These are phyloP conservation scores for Dryadula phaetusa DNA, from an alignment of 2,888 invertebrate species.

Conservation along the genomic window DNA sequence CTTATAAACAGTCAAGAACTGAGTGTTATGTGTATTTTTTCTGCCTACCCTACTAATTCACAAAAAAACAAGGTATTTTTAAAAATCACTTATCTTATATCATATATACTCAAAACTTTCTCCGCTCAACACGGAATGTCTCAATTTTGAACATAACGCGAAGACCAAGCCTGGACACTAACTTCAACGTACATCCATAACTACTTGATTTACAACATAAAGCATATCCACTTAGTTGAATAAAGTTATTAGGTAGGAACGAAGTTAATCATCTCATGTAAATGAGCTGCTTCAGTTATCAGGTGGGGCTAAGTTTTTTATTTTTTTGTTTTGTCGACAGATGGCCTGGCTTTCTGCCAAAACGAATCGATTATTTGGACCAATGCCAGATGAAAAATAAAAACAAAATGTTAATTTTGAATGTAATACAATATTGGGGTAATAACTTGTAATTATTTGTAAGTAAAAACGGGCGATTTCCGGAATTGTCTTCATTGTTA, in stretches of 20 bases:
- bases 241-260: slow-evolving; percentile 17
- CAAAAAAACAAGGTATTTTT: no score
- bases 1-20: no score
- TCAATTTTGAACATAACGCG: no score
- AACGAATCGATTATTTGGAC: slow-evolving; percentile 75
- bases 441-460: slow-evolving; percentile 25
- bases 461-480: background rate
- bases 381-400: slow-evolving; percentile 62
- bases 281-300: slow-evolving; percentile 42
- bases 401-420: slow-evolving; percentile 62
- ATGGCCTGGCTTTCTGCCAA: slow-evolving; percentile 70
- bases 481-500: background rate
- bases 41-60: no score
- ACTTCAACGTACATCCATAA: no score
- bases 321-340: slow-evolving; percentile 52
- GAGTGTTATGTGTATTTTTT: no score
- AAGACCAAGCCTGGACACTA: no score
- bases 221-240: background rate
- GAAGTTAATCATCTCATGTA: slow-evolving; percentile 35
- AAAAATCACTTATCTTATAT: no score
- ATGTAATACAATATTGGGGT: slow-evolving; percentile 17
- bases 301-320: slow-evolving; percentile 35
- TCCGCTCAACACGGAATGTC: no score
- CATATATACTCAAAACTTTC: no score
- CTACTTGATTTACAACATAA: background rate